phyloP scores from a whole-genome alignment of 2,797 vertebrate genomes.

The Acipenser ruthenus region DNA sequence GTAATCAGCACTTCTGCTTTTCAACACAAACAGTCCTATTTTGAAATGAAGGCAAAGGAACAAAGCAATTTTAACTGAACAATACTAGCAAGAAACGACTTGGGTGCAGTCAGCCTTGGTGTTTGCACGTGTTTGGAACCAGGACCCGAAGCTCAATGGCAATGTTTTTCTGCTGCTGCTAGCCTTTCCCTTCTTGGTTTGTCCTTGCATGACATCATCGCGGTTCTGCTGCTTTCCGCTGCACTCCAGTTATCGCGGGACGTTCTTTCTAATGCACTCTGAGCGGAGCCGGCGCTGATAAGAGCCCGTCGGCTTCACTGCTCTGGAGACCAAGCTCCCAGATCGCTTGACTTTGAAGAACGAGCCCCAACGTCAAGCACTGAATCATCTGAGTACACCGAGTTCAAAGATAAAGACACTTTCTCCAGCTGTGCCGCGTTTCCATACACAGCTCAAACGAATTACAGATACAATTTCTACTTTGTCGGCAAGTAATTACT shows the following conservation, averaged over 20 bases:
- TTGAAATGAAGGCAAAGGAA: too few species aligned
- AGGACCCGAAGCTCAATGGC: too few species aligned
- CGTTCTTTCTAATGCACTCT: slow-evolving; percentile 27
- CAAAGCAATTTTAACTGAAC: too few species aligned
- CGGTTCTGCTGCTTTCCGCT: too few species aligned
- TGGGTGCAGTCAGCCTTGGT: too few species aligned
- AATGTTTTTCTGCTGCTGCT: too few species aligned
- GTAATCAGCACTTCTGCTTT: too few species aligned
- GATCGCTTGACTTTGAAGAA: slow-evolving; percentile 37
- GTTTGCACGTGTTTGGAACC: too few species aligned
- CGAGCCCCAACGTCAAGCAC: slow-evolving; percentile 24
- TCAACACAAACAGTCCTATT: too few species aligned
- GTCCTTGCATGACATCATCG: too few species aligned
- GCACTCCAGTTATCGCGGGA: slow-evolving; percentile 27
- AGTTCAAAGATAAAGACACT: slow-evolving; percentile 36
- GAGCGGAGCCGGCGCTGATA: slow-evolving; percentile 31
- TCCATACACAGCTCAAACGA: slow-evolving; percentile 15
- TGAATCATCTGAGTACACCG: slow-evolving; percentile 27
- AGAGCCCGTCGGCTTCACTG: slow-evolving; percentile 22
- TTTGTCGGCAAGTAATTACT: slow-evolving; percentile 27
- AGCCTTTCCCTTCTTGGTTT: too few species aligned
- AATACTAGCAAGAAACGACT: too few species aligned
- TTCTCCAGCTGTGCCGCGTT: slow-evolving; percentile 14
- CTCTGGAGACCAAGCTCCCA: slow-evolving; percentile 20
- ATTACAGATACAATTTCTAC: slow-evolving; percentile 29